These are phyloP conservation scores for Zonitis immaculata DNA, from an alignment of 2,888 invertebrate genomes.

Conservation along the genomic window DNA sequence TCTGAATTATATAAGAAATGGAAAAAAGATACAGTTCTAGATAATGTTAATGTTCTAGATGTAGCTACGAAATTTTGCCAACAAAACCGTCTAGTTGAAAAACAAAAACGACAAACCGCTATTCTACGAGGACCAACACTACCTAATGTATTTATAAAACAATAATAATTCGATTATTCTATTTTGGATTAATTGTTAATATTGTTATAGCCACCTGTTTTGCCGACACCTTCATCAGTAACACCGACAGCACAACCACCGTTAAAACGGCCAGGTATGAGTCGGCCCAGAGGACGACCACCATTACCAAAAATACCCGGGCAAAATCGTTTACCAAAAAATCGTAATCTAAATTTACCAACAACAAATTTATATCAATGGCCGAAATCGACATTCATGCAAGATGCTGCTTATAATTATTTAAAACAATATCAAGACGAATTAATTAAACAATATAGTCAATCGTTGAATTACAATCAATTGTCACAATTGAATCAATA, in stretches of 20 bases:
- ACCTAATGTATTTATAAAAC: conserved; percentile 28
- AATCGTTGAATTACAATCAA: conserved; percentile 36
- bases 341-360: conserved; percentile 30
- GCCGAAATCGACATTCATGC: conserved; percentile 37
- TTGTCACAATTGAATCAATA: conserved; percentile 35
- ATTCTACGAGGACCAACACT: conserved; percentile 28
- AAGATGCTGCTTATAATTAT: conserved; percentile 39
- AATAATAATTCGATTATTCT: conserved; percentile 8
- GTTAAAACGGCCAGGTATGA: conserved; percentile 39
- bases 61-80: conserved; percentile 68
- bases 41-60: conserved; percentile 61
- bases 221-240: conserved; percentile 27
- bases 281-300: conserved; percentile 52
- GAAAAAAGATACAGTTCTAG: conserved; percentile 57
- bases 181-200: background rate
- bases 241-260: conserved; percentile 20
- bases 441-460: conserved; percentile 45
- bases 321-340: conserved; percentile 34
- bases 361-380: conserved; percentile 30
- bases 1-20: conserved; percentile 67
- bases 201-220: conserved; percentile 34
- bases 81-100: conserved; percentile 56
- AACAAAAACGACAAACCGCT: conserved; percentile 45
- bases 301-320: conserved; percentile 46
- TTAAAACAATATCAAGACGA: conserved; percentile 48